Conservation (phyloP, 2,113 vertebrate species). For the Megaleporinus macrocephalus region DNA sequence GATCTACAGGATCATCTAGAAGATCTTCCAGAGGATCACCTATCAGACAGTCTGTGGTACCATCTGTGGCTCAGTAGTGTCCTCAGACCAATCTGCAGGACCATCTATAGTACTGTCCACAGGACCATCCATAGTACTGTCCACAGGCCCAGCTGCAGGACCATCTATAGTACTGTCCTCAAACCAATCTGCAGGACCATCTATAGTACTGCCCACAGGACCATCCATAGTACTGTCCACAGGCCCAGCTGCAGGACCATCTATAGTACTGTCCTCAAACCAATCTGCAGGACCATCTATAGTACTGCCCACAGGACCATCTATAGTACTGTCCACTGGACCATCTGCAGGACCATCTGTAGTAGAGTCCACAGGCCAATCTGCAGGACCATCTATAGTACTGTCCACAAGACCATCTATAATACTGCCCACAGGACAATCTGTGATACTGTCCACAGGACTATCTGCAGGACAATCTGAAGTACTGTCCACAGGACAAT, state of each 20-base stretch:
- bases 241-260: not conserved
- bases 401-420: not conserved
- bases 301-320: not conserved
- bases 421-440: too few species aligned
- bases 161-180: not conserved
- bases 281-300: not conserved
- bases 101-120: not conserved
- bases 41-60: not conserved
- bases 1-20: not conserved
- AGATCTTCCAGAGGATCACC: not conserved
- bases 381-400: not conserved
- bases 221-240: not conserved
- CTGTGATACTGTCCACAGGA: too few species aligned
- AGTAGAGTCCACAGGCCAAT: not conserved
- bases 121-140: not conserved
- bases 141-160: not conserved
- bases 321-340: not conserved
- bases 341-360: not conserved
- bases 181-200: not conserved
- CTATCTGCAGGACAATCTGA: too few species aligned
- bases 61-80: too few species aligned
- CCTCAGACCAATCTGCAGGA: not conserved
- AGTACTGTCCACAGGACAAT: too few species aligned
- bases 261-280: not conserved
- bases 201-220: not conserved